Evolutionary conservation across 2,113 vertebrate species (phyloP).

Genomic region (Myanophis thanlyinensis): DNA sequence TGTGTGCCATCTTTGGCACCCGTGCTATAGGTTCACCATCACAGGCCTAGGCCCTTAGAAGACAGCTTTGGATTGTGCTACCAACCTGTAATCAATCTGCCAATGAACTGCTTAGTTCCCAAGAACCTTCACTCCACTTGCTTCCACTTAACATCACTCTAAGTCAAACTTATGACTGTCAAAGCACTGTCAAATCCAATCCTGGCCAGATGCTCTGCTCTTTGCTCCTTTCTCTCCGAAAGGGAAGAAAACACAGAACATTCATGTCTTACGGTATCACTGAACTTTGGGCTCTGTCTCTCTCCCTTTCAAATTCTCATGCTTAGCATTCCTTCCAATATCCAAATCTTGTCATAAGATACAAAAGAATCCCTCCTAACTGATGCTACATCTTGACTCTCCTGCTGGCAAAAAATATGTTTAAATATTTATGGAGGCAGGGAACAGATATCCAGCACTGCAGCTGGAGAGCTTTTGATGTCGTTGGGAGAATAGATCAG

Average conservation of each 20-base stretch:
- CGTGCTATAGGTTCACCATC: too few species aligned
- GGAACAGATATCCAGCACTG: neutral
- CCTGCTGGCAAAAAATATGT: neutral
- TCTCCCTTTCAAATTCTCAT: neutral
- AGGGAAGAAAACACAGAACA: neutral
- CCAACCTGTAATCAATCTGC: neutral
- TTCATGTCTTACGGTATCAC: neutral
- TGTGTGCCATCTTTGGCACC: too few species aligned
- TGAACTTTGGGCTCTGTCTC: neutral
- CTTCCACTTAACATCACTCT: neutral
- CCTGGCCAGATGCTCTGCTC: neutral
- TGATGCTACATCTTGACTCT: neutral
- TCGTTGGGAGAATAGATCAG: neutral
- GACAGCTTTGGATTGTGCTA: neutral
- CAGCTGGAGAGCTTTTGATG: constrained; percentile 11
- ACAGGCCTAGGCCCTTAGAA: neutral
- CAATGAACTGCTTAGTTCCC: neutral
- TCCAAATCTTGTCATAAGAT: neutral
- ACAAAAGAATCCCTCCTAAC: neutral
- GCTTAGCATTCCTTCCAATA: neutral
- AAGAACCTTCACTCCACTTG: neutral
- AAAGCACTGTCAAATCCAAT: neutral
- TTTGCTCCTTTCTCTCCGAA: neutral
- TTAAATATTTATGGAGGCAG: constrained; percentile 3
- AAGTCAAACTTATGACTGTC: neutral